Conservation (phyloP, 2,888 invertebrate species). For the Drosophila fungiperda region DNA sequence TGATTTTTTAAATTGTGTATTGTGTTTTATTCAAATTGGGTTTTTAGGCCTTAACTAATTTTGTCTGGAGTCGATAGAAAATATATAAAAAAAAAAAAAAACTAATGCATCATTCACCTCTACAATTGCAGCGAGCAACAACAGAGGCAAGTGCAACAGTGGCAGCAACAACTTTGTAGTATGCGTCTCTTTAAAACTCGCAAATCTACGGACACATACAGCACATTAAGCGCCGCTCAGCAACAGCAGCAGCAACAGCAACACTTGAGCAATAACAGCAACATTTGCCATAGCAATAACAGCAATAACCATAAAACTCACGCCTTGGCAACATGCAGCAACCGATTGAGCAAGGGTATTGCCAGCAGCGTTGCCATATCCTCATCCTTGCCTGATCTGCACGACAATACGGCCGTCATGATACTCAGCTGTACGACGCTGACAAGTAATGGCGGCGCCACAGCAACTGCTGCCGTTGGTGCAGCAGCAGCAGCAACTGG, state of each 20-base stretch:
- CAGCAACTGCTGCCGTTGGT: conserved; percentile 57
- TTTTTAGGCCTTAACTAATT: conserved; percentile 40
- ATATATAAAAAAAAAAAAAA: not conserved
- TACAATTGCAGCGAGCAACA: conserved; percentile 39
- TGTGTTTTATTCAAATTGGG: conserved; percentile 47
- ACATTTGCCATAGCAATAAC: conserved; percentile 28
- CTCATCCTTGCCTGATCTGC: conserved; percentile 84
- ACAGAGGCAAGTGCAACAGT: conserved; percentile 7
- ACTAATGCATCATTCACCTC: conserved; percentile 35
- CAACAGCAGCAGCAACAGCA: conserved; percentile 37
- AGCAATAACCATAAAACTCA: conserved; percentile 29
- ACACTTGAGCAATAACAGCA: conserved; percentile 36
- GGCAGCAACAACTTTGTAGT: conserved; percentile 37
- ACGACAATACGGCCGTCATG: conserved; percentile 84
- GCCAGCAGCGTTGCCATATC: conserved; percentile 81
- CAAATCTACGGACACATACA: conserved; percentile 84
- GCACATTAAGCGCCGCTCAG: conserved; percentile 65
- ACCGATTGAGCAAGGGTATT: conserved; percentile 75
- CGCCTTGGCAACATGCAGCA: conserved; percentile 70
- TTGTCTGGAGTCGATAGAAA: conserved; percentile 14
- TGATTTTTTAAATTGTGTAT: conserved; percentile 7
- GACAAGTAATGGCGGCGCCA: conserved; percentile 64
- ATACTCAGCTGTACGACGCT: conserved; percentile 84
- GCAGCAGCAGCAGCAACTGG: conserved; percentile 43
- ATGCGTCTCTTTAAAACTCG: conserved; percentile 85